Evolutionary conservation across 2,797 vertebrate genomes (phyloP), one percentile per base, ranked within the genome.

Genomic region (Pangasius sanitwongsei): DNA sequence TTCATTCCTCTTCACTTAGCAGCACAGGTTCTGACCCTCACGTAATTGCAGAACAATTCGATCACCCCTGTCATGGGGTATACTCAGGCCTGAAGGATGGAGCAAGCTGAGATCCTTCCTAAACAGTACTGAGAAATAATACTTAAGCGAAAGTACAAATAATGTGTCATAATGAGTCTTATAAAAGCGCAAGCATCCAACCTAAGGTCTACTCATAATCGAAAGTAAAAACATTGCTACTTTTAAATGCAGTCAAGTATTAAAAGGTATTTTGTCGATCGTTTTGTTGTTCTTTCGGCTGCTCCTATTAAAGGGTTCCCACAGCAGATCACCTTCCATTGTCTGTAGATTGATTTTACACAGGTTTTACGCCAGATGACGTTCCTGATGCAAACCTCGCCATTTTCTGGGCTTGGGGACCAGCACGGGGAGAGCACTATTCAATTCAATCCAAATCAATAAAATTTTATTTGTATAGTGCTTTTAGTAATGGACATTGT

Each of bases 1-100:
- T 82, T 80, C 11, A 63, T 34, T 84, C 65, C n/a, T 82, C 44
- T 28, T 69, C 28, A 78, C 84, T 83, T 37, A 77, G 37, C 78
- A 25, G 85, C n/a, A 28, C 23, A 77, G 16, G 55, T 25, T 81
- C 34, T 53, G 18, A 85, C 65, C 50, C 50, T 70, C 9, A 48
- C 15, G 61, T 25, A 48, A 44, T 63, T 63, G 59, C 25, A 65
- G 59, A 48, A 44, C 3, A 67, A 65, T 55, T 4, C 34, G 41
- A 23, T 28, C 70, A 23, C 25, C 59, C 70, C 5, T 55, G n/a
- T 34, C 53, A 81, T 57, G 53, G 37, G n/a, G 53, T 57, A 23
- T 0, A 80, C 50, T 61, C 20, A 3, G 31, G 53, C 28, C 16
- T 44, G 13, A 59, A 53, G 4, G 18, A 4, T 81, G 31, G 55